phyloP scores from a whole-genome alignment of 2,888 invertebrate species.

The Himalopsyche kuldschensis region DNA sequence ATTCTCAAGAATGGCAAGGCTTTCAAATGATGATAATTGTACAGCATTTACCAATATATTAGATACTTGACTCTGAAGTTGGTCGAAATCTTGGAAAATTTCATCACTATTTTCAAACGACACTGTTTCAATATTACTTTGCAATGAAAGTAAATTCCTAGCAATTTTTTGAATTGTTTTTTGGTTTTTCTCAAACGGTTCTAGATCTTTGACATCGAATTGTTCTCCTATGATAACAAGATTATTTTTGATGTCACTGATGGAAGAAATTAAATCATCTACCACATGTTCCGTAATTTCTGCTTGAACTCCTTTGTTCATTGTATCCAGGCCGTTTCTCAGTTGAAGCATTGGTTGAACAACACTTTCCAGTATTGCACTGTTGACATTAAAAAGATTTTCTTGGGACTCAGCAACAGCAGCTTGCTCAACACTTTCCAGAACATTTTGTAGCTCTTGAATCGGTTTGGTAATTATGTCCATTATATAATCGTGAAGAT shows the following conservation, averaged over 20 bases:
- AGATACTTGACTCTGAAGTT: constrained; percentile 58
- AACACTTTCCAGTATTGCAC: constrained; percentile 66
- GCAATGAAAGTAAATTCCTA: constrained; percentile 49
- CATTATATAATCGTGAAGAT: constrained; percentile 33
- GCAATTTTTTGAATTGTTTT: constrained; percentile 50
- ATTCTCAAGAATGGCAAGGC: constrained; percentile 53
- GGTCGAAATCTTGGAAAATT: constrained; percentile 43
- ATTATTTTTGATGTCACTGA: constrained; percentile 62
- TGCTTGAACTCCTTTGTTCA: constrained; percentile 48
- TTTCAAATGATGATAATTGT: constrained; percentile 49
- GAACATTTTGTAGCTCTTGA: constrained; percentile 55
- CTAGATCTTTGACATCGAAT: constrained; percentile 48
- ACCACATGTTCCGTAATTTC: constrained; percentile 53
- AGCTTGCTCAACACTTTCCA: constrained; percentile 56
- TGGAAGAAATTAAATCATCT: constrained; percentile 56
- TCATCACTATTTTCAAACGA: constrained; percentile 44
- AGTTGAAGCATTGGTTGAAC: constrained; percentile 66
- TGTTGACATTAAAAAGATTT: constrained; percentile 54
- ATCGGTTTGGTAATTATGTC: constrained; percentile 47
- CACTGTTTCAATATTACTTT: constrained; percentile 47
- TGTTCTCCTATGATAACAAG: constrained; percentile 54
- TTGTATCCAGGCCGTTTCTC: constrained; percentile 60
- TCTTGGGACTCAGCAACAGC: constrained; percentile 57
- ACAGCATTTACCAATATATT: constrained; percentile 61
- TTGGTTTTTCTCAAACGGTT: constrained; percentile 48